These are phyloP conservation scores for Cepphus grylle DNA, from an alignment of 2,113 vertebrate species.

Conservation along the genomic window DNA sequence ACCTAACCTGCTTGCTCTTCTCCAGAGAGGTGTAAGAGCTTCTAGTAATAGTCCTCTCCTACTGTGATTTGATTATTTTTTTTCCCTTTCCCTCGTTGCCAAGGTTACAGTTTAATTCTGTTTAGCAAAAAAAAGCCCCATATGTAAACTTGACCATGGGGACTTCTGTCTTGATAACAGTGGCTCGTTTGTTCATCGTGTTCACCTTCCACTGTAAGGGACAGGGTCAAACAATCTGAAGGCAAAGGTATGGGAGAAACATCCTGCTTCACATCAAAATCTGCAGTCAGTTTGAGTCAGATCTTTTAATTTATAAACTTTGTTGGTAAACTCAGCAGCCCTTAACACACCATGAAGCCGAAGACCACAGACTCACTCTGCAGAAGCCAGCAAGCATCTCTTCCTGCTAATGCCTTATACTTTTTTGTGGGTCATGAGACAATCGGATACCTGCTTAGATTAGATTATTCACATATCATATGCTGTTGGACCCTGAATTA, in stretches of 20 bases:
- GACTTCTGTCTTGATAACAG: not conserved
- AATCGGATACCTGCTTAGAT: not conserved
- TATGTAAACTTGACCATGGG: not conserved
- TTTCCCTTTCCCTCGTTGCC: not conserved
- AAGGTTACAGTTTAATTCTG: not conserved
- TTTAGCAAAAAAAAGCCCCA: not conserved
- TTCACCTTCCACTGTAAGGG: not conserved
- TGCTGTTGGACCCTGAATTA: not conserved
- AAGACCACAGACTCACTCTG: not conserved
- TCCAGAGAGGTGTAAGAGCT: not conserved
- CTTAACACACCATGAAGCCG: not conserved
- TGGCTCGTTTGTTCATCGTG: not conserved
- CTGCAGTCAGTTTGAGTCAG: not conserved
- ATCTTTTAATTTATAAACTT: not conserved
- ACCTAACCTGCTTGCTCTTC: accelerated
- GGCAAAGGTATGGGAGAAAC: not conserved
- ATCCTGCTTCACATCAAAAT: not conserved
- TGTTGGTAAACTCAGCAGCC: not conserved
- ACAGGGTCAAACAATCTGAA: not conserved
- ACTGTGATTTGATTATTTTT: not conserved
- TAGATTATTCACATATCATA: not conserved
- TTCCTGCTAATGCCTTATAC: not conserved
- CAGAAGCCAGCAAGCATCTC: not conserved
- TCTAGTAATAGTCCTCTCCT: not conserved
- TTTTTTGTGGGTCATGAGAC: not conserved